Percentiles rank a stretch among this genome's conserved stretches.
These are phyloP conservation scores for Diachrysia chrysitis DNA, from an alignment of 2,888 invertebrate species.

Conservation along the genomic window DNA sequence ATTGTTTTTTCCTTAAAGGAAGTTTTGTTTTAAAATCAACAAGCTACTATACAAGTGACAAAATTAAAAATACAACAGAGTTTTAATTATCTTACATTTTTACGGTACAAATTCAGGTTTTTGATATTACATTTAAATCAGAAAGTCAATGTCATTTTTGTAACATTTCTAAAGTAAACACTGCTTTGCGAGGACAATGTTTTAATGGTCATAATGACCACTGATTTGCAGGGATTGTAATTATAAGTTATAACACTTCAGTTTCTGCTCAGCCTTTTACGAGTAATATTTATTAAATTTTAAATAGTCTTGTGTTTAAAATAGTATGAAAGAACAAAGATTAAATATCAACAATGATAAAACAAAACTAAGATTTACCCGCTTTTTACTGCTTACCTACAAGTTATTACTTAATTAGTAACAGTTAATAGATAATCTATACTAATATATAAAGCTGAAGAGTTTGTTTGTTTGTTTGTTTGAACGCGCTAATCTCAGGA, in stretches of 20 bases:
- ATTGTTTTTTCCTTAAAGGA: neutral
- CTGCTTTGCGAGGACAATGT: neutral
- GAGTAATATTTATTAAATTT: neutral
- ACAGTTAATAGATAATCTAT: too few relatives aligned
- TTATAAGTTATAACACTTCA: neutral
- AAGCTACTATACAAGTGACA: neutral
- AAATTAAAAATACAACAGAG: neutral
- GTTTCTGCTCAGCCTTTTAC: neutral
- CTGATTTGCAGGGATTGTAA: neutral
- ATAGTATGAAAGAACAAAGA: too few relatives aligned
- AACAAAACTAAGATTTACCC: too few relatives aligned
- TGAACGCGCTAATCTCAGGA: too few relatives aligned
- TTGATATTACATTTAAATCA: slow-evolving; percentile 4
- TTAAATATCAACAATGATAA: too few relatives aligned
- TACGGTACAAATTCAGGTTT: neutral
- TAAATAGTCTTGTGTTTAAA: too few relatives aligned
- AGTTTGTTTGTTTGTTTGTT: too few relatives aligned
- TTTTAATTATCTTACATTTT: neutral
- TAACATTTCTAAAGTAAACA: neutral
- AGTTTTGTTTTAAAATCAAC: neutral
- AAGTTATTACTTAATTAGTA: too few relatives aligned
- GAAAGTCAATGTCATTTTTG: slow-evolving; percentile 2
- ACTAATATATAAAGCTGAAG: too few relatives aligned
- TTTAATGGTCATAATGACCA: slow-evolving; percentile 1
- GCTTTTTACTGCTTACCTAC: too few relatives aligned